Percentiles rank a stretch among this genome's conserved stretches.
These are phyloP conservation scores for Acrocephalus kingi DNA, from an alignment of 2,113 vertebrate genomes.

Conservation along the genomic window DNA sequence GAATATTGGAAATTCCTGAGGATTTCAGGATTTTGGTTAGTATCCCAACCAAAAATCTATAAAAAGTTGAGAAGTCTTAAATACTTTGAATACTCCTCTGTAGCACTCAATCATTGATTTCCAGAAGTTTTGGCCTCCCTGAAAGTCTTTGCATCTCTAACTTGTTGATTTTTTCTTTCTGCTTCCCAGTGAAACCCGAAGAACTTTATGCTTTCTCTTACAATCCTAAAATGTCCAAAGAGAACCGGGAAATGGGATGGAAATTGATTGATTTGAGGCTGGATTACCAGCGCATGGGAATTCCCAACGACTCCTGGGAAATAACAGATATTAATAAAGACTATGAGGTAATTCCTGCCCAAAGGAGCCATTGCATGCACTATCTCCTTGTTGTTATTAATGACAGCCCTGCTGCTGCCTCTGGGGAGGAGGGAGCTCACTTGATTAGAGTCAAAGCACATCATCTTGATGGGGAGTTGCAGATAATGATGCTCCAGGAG, in stretches of 20 bases:
- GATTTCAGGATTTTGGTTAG: not conserved
- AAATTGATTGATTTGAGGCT: conserved; percentile 72
- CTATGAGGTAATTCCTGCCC: conserved; percentile 75
- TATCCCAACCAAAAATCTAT: not conserved
- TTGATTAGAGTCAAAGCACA: not conserved
- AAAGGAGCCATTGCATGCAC: not conserved
- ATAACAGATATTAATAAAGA: conserved; percentile 77
- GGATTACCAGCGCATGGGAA: conserved; percentile 81
- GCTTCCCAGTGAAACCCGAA: conserved; percentile 72
- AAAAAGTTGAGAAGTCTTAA: not conserved
- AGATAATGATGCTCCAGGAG: not conserved
- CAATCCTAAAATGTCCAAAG: conserved; percentile 78
- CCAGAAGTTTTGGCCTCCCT: not conserved
- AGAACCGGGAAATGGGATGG: conserved; percentile 76
- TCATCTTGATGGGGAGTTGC: not conserved
- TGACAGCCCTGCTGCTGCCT: not conserved
- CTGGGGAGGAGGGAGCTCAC: not conserved
- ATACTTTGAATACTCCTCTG: not conserved
- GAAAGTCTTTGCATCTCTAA: not conserved
- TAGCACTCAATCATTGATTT: not conserved
- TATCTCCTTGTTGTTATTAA: not conserved
- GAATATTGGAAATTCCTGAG: not conserved
- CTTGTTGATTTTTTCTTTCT: not conserved
- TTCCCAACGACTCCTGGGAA: conserved; percentile 79
- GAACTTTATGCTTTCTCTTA: conserved; percentile 85